phyloP scores from a whole-genome alignment of 2,113 vertebrate species.

The Gallinago jamesoni region DNA sequence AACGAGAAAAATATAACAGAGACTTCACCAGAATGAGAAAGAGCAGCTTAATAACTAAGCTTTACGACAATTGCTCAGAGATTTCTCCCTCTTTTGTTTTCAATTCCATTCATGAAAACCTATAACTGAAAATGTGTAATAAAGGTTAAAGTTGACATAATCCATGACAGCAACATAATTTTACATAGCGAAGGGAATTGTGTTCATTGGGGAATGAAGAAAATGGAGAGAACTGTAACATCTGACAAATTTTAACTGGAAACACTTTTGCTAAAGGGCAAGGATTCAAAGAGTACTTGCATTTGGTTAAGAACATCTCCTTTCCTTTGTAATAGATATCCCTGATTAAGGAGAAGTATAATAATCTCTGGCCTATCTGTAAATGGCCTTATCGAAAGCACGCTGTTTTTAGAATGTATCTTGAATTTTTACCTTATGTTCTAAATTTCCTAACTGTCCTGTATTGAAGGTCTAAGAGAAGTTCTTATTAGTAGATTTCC shows the following conservation, averaged over 20 bases:
- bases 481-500: background rate
- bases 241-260: constrained; percentile 1
- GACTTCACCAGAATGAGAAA: background rate
- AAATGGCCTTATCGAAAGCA: background rate
- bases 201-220: background rate
- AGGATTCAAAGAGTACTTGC: background rate
- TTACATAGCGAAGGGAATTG: background rate
- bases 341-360: background rate
- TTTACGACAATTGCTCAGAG: background rate
- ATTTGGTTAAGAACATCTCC: background rate
- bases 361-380: background rate
- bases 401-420: background rate
- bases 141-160: constrained; percentile 46
- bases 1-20: background rate
- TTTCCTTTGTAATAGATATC: background rate
- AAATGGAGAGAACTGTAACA: background rate
- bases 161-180: background rate
- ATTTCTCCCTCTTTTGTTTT: constrained; percentile 37
- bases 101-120: background rate
- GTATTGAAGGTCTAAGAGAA: background rate
- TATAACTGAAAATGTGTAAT: background rate
- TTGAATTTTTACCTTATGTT: background rate
- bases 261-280: constrained; percentile 20
- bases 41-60: background rate
- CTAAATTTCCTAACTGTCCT: background rate